Conservation (phyloP, 2,797 vertebrate genomes). For the Anguilla megastoma region DNA sequence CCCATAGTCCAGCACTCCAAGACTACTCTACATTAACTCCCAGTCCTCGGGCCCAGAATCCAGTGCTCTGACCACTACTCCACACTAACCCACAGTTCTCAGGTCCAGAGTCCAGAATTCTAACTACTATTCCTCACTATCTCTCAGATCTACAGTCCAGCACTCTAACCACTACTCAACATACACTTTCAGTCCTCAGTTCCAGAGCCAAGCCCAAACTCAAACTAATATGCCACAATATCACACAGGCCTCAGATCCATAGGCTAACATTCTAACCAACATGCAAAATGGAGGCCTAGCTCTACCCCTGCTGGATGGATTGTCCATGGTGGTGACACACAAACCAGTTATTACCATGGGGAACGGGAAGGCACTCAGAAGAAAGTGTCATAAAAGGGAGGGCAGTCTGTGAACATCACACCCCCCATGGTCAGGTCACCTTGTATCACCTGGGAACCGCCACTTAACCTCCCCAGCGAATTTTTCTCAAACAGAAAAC, state of each 20-base stretch:
- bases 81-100: neutral
- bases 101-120: neutral
- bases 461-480: neutral
- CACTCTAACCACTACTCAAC: neutral
- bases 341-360: neutral
- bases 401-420: neutral
- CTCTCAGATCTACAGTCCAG: neutral
- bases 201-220: neutral
- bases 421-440: neutral
- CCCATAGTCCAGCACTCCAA: neutral
- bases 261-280: neutral
- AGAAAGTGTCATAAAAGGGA: neutral
- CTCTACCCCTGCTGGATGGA: neutral
- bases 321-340: neutral
- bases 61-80: neutral
- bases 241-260: neutral
- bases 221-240: neutral
- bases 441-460: neutral
- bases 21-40: neutral
- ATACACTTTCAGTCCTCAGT: constrained; percentile 23
- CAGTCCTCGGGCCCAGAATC: constrained; percentile 2
- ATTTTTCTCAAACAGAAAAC: neutral
- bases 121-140: neutral
- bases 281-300: neutral
- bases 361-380: neutral